These are phyloP conservation scores for Mirza zaza DNA, from an alignment of 2,113 vertebrate genomes.

Conservation along the genomic window DNA sequence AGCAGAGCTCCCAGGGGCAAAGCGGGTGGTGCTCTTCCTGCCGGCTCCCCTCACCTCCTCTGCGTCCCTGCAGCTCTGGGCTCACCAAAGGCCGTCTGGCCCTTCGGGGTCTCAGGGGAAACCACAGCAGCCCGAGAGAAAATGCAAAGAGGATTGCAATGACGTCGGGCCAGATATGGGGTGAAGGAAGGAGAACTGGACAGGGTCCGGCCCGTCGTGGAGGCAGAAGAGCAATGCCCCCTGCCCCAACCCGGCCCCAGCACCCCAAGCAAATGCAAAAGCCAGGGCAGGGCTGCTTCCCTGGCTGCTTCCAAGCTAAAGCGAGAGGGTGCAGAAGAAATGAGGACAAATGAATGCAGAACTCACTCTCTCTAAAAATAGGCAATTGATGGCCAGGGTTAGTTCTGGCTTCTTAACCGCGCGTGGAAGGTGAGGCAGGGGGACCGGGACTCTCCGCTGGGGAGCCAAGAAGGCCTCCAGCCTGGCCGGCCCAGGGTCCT, in stretches of 20 bases:
- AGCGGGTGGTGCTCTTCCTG: background rate
- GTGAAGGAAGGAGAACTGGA: too few relatives aligned
- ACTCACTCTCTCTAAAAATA: background rate
- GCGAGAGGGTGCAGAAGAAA: background rate
- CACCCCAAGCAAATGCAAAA: background rate
- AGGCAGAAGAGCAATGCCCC: too few relatives aligned
- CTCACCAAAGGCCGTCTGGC: background rate
- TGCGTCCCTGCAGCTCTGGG: background rate
- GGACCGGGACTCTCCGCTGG: fast-evolving
- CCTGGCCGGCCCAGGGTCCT: background rate
- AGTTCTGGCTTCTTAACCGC: background rate
- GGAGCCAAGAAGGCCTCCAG: background rate
- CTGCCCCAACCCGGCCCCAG: too few relatives aligned
- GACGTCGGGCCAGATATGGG: too few relatives aligned
- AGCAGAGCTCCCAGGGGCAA: background rate
- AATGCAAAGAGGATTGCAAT: too few relatives aligned
- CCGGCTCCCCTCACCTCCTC: background rate
- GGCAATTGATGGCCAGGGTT: background rate
- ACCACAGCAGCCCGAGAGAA: too few relatives aligned
- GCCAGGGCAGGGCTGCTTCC: background rate
- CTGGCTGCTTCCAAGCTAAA: background rate
- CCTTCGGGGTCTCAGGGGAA: too few relatives aligned
- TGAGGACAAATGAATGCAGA: background rate
- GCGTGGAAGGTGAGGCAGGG: background rate
- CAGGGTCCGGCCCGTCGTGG: too few relatives aligned